Evolutionary conservation across 2,113 vertebrate species (phyloP).

Genomic region (Mesocricetus auratus): DNA sequence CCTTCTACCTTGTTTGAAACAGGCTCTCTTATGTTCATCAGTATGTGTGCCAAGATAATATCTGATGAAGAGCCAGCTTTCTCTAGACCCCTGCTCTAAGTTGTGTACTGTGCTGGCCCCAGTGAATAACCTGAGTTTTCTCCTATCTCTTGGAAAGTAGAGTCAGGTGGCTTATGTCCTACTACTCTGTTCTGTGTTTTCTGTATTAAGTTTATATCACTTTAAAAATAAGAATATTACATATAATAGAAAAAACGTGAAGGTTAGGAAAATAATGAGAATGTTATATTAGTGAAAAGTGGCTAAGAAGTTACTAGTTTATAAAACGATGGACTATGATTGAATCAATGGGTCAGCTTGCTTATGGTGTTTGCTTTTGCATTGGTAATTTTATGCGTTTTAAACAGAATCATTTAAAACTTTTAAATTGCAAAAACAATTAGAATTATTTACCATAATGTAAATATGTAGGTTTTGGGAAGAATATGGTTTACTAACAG

Average conservation of each 20-base stretch:
- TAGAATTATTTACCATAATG: slow-evolving; percentile 31
- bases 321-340: neutral
- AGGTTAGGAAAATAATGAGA: slow-evolving; percentile 22
- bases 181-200: slow-evolving; percentile 37
- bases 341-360: neutral
- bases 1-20: neutral
- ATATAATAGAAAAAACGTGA: neutral
- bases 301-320: slow-evolving; percentile 6
- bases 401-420: slow-evolving; percentile 45
- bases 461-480: slow-evolving; percentile 25
- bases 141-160: neutral
- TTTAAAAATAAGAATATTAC: slow-evolving; percentile 58
- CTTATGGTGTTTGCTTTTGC: neutral
- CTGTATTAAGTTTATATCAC: slow-evolving; percentile 8
- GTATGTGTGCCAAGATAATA: neutral
- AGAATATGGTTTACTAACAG: slow-evolving; percentile 5
- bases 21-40: neutral
- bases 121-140: neutral
- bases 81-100: neutral
- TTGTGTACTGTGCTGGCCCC: neutral
- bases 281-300: slow-evolving; percentile 33
- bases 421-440: slow-evolving; percentile 43
- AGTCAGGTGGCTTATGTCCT: neutral
- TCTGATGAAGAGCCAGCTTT: neutral
- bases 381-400: slow-evolving; percentile 31